Percentiles rank a stretch among this genome's conserved stretches.
These are phyloP conservation scores for Agrypnia vestita DNA, from an alignment of 1,140 invertebrate genomes.

Conservation along the genomic window DNA sequence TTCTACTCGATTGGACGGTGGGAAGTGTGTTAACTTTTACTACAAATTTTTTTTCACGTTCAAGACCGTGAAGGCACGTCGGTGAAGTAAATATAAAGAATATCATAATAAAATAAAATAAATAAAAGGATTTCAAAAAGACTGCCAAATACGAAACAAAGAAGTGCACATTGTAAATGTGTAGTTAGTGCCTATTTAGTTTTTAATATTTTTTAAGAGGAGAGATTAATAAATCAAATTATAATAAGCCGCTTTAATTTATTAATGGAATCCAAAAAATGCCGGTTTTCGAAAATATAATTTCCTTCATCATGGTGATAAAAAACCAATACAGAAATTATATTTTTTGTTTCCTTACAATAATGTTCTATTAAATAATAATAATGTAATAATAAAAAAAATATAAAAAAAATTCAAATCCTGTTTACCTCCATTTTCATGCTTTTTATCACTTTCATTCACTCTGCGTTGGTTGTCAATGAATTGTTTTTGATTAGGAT, in stretches of 20 bases:
- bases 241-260: neutral
- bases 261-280: neutral
- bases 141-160: too few relatives aligned
- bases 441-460: neutral
- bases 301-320: neutral
- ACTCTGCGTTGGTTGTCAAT: slow-evolving; percentile 44
- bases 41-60: too few relatives aligned
- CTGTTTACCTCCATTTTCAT: neutral
- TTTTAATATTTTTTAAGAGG: too few relatives aligned
- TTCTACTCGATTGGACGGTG: too few relatives aligned
- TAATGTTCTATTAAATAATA: neutral
- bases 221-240: too few relatives aligned
- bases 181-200: too few relatives aligned
- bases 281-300: neutral
- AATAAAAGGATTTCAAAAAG: too few relatives aligned
- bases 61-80: too few relatives aligned
- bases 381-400: neutral
- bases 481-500: slow-evolving; percentile 56
- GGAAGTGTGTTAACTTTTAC: too few relatives aligned
- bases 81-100: too few relatives aligned
- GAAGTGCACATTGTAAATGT: too few relatives aligned
- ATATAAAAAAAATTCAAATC: neutral
- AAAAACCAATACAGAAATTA: neutral
- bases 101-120: too few relatives aligned
- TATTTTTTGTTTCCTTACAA: neutral